Base-by-base conservation (phyloP, 2,888 invertebrate species). In the Epicampocera succincta region DNA sequence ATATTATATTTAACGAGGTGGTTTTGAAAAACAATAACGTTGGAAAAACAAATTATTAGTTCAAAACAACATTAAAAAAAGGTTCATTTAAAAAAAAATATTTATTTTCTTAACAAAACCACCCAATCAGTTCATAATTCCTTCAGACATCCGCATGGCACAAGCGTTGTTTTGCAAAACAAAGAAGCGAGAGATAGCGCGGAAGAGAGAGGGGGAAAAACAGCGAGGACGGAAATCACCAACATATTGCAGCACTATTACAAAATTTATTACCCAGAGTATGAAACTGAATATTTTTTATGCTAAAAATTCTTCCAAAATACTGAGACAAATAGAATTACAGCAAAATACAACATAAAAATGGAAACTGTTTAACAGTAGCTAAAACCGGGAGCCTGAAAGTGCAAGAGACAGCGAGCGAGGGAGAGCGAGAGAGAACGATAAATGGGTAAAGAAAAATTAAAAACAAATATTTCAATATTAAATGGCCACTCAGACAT, bases 381-480 rank as follows among this genome's bases (percentile, higher is more conserved):
- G n/a, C n/a, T 42, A 48, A 1, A 29, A 4, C 21, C 25, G 5
- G 2, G 25, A 25, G 25, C 25, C 3, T 3, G 25, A 25, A 25
- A 25, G 25, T 25, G 25, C 5, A 3, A 3, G 25, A 25, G 29
- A 48, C 2, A 8, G 46, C 9, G 21, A 21, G 25, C 13, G 9
- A 17, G 38, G 29, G 3, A 50, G 15, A 33, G 21, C 6, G 13
- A 54, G 21, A 46, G 29, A 25, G 12, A 42, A 13, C 6, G 15
- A 63, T 19, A 44, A 19, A 40, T 11, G 46, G 33, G 13, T 4
- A 63, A 44, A 56, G 66, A 80, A 76, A 80, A 77, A 74, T 74
- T 77, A 73, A 77, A 82, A 82, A 74, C 52, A 82, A 82, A 82
- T 82, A 82, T 82, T 74, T 82, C 69, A 77, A 77, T 77, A 82